Conservation (phyloP, 2,888 invertebrate species). For the Chymomyza amoena region DNA sequence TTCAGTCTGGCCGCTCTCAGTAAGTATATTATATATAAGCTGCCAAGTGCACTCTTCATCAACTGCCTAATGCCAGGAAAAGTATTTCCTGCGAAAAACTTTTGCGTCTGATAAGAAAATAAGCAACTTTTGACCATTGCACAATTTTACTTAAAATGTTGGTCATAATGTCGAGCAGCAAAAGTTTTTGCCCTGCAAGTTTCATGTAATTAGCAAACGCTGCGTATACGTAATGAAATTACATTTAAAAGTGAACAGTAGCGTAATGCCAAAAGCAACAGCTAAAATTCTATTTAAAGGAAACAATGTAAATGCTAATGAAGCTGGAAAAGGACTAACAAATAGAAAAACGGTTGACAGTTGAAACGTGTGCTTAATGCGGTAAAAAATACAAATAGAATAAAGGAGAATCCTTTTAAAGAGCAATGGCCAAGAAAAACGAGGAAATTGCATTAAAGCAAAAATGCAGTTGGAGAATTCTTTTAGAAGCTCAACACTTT, state of each 20-base stretch:
- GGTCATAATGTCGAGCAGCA: slow-evolving; percentile 20
- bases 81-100: slow-evolving; percentile 41
- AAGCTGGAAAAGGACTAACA: neutral
- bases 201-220: slow-evolving; percentile 52
- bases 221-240: slow-evolving; percentile 47
- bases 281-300: neutral
- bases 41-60: slow-evolving; percentile 5
- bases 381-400: too few species aligned
- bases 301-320: neutral
- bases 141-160: slow-evolving; percentile 14
- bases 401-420: too few species aligned
- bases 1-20: neutral
- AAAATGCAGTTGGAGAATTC: too few species aligned
- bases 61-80: slow-evolving; percentile 17
- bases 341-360: too few species aligned
- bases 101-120: slow-evolving; percentile 18
- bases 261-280: too few species aligned
- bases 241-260: neutral
- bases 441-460: too few species aligned
- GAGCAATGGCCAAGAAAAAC: too few species aligned
- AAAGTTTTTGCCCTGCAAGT: slow-evolving; percentile 32
- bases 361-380: too few species aligned
- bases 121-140: slow-evolving; percentile 19
- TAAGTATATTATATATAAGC: slow-evolving; percentile 3
- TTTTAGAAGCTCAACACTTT: too few species aligned